Evolutionary conservation across 2,797 vertebrate genomes (phyloP).

Genomic region (Eutrigla gurnardus): DNA sequence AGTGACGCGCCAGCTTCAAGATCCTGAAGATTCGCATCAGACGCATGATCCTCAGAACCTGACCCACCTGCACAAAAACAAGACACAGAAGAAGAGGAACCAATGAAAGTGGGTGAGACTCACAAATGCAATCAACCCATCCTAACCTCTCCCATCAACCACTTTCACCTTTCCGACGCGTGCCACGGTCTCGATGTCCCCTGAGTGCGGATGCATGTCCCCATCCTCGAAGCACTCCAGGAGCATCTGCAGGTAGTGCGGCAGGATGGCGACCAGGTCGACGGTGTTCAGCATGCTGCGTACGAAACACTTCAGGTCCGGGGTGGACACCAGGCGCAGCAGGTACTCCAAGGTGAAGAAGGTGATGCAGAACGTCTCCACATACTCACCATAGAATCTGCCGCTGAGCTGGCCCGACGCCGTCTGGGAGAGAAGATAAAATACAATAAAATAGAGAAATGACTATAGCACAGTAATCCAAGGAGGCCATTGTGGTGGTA

Average conservation of each 20-base stretch:
- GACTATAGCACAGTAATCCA: too few relatives aligned
- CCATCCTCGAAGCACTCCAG: conserved; percentile 87
- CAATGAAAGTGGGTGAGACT: neutral
- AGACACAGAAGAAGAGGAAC: neutral
- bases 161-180: conserved; percentile 86
- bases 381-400: conserved; percentile 85
- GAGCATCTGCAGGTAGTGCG: conserved; percentile 90
- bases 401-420: conserved; percentile 73
- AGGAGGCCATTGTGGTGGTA: too few relatives aligned
- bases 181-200: conserved; percentile 89
- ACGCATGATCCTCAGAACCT: conserved; percentile 94
- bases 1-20: conserved; percentile 95
- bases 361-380: conserved; percentile 89
- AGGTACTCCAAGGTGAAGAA: conserved; percentile 95
- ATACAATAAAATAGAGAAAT: neutral
- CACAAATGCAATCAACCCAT: fast-evolving
- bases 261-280: conserved; percentile 94
- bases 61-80: conserved; percentile 84
- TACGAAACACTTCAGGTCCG: conserved; percentile 85
- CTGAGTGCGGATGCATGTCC: conserved; percentile 77
- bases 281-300: conserved; percentile 91
- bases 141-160: too few relatives aligned
- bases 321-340: conserved; percentile 90
- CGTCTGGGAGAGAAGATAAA: conserved; percentile 22
- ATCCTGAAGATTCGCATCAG: conserved; percentile 96